A percentile compares a stretch with the other conserved stretches of the same genome.
phyloP scores from a whole-genome alignment of 2,888 invertebrate genomes.

The Andrena bucephala region DNA sequence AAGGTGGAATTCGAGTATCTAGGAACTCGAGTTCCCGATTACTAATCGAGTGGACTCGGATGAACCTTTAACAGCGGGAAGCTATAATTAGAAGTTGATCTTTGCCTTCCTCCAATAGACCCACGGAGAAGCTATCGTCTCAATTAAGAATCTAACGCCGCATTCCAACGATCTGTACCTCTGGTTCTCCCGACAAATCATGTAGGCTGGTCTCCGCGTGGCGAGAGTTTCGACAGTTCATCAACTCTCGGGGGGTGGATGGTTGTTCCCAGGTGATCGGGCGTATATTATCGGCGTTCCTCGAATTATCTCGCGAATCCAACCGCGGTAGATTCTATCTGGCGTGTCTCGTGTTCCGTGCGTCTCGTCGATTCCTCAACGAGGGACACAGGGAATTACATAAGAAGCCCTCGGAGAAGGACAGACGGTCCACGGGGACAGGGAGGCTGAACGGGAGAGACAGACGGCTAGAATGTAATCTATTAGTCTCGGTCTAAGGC shows the following conservation, averaged over 20 bases:
- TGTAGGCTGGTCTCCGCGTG: background rate
- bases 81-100: conserved; percentile 16
- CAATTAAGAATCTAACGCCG: conserved; percentile 7
- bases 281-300: conserved; percentile 50
- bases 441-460: conserved; percentile 43
- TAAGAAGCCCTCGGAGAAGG: conserved; percentile 42
- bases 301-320: conserved; percentile 48
- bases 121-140: conserved; percentile 3
- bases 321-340: conserved; percentile 46
- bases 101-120: background rate
- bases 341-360: conserved; percentile 55
- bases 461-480: conserved; percentile 61
- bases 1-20: conserved; percentile 11
- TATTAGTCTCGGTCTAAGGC: conserved; percentile 67
- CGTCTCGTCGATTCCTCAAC: conserved; percentile 52
- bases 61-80: conserved; percentile 12
- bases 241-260: conserved; percentile 7
- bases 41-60: background rate
- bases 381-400: conserved; percentile 54
- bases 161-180: background rate
- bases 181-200: background rate
- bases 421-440: conserved; percentile 22
- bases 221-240: conserved; percentile 1
- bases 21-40: conserved; percentile 32
- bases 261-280: background rate